These are phyloP conservation scores for Alouatta palliata DNA, from an alignment of 2,113 vertebrate species.

Conservation along the genomic window DNA sequence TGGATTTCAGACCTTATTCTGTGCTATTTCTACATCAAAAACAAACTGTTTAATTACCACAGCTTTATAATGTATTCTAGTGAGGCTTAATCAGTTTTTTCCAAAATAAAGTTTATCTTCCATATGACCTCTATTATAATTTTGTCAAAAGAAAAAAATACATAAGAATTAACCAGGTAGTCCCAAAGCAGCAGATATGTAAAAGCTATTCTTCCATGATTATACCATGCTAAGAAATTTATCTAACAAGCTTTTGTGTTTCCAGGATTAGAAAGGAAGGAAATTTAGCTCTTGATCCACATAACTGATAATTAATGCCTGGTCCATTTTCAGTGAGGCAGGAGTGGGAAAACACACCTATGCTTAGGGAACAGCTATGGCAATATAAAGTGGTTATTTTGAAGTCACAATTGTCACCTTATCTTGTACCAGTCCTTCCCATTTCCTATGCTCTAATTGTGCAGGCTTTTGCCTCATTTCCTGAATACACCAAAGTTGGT, in stretches of 20 bases:
- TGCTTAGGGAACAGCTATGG: background rate
- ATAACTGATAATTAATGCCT: background rate
- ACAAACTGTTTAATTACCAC: background rate
- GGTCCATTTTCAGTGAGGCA: background rate
- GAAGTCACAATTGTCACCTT: background rate
- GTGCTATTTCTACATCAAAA: background rate
- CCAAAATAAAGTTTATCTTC: background rate
- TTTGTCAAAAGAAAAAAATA: background rate
- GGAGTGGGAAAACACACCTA: background rate
- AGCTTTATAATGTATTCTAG: background rate
- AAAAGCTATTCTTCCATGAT: slow-evolving; percentile 15
- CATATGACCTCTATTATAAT: slow-evolving; percentile 2
- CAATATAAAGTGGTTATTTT: background rate
- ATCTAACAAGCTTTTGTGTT: background rate
- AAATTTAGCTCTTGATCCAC: background rate
- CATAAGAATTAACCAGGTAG: background rate
- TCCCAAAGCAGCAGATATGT: background rate
- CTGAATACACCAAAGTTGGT: background rate
- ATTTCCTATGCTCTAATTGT: background rate
- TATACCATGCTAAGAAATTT: background rate
- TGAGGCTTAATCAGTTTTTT: background rate
- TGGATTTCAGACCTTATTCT: background rate
- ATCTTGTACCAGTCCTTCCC: background rate
- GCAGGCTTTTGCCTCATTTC: background rate
- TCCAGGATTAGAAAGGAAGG: background rate